Percentiles rank a stretch among this genome's conserved stretches.
These are phyloP conservation scores for Benitochromis conjunctus DNA, from an alignment of 2,113 vertebrate species.

Conservation along the genomic window DNA sequence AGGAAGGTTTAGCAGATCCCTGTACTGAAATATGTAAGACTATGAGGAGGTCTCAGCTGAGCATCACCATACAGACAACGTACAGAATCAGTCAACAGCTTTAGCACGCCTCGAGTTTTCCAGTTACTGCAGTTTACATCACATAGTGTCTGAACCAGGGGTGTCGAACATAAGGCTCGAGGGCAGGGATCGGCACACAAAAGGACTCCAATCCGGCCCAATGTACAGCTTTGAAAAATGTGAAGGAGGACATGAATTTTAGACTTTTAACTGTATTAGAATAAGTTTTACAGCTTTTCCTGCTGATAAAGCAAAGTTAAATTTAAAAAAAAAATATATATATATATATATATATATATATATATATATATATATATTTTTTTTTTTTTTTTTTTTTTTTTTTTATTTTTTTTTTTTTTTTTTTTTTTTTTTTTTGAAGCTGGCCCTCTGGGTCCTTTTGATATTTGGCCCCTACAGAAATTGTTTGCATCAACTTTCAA, in stretches of 20 bases:
- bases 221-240: not conserved
- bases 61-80: not conserved
- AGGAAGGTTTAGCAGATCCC: constrained; percentile 14
- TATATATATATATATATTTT: no score
- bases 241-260: not conserved
- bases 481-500: not conserved
- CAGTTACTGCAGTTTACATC: not conserved
- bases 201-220: not conserved
- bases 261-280: no score
- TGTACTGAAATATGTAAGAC: constrained; percentile 15
- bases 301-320: not conserved
- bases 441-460: not conserved
- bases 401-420: not conserved
- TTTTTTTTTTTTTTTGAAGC: not conserved
- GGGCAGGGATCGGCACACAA: not conserved
- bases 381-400: no score
- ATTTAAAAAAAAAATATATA: no score
- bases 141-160: not conserved
- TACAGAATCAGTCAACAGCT: not conserved
- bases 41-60: not conserved
- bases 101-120: not conserved
- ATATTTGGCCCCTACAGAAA: not conserved
- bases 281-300: not conserved
- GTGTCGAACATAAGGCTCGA: not conserved
- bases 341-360: no score